phyloP scores from a whole-genome alignment of 2,888 invertebrate genomes.

The Leptinotarsa juncta region DNA sequence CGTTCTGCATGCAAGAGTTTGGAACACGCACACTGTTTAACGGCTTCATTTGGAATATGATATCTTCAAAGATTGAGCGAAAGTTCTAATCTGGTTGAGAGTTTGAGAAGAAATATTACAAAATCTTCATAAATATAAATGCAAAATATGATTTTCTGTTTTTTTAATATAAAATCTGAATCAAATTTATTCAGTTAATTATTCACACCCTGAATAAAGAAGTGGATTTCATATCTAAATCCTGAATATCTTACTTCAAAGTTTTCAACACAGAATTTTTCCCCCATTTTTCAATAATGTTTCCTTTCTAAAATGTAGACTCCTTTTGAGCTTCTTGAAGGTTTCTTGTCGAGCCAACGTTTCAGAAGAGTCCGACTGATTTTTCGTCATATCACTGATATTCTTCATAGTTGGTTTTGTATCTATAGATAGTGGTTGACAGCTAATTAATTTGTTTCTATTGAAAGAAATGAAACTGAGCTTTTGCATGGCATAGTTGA shows the following conservation, averaged over 20 bases:
- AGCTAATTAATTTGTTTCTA: constrained; percentile 17
- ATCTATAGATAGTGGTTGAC: neutral
- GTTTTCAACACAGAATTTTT: constrained; percentile 14
- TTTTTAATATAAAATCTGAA: no score
- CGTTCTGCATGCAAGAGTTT: neutral
- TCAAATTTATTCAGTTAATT: no score
- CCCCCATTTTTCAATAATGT: constrained; percentile 36
- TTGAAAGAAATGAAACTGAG: constrained; percentile 31
- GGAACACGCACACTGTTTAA: neutral
- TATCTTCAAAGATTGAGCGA: no score
- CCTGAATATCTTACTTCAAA: constrained; percentile 30
- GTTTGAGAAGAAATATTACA: no score
- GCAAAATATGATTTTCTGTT: no score
- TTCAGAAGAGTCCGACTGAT: neutral
- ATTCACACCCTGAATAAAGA: constrained; percentile 33
- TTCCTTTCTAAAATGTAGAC: constrained; percentile 34
- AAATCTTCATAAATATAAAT: no score
- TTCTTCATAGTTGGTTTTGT: neutral
- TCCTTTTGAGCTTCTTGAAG: constrained; percentile 31
- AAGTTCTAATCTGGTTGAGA: no score
- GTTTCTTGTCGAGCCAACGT: neutral
- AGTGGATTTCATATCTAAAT: constrained; percentile 24
- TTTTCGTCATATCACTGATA: neutral
- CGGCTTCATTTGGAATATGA: neutral
- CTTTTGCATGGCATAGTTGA: constrained; percentile 35